Conservation (phyloP, 2,113 vertebrate genomes). For the Miniopterus natalensis region DNA sequence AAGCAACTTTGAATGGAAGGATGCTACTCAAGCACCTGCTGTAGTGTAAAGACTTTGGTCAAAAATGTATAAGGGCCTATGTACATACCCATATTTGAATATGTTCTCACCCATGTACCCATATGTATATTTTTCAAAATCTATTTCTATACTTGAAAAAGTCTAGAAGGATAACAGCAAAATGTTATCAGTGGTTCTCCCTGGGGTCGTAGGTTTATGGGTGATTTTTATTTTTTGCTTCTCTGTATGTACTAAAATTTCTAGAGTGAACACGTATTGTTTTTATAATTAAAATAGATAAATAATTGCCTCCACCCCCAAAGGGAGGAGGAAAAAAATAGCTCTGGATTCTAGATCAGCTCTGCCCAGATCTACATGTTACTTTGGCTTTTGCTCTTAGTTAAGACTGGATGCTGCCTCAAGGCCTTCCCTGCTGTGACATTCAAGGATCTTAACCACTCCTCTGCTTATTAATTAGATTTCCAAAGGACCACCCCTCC, state of each 20-base stretch:
- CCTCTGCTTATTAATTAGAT: not conserved
- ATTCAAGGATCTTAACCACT: not conserved
- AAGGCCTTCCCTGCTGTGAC: not conserved
- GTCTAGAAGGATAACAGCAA: constrained; percentile 56
- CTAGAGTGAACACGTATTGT: not conserved
- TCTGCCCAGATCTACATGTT: not conserved
- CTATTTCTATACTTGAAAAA: constrained; percentile 44
- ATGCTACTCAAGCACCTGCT: not conserved
- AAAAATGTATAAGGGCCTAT: not conserved
- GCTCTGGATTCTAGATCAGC: not conserved
- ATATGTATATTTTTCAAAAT: constrained; percentile 50
- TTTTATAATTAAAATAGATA: constrained; percentile 54
- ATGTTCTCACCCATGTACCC: not conserved
- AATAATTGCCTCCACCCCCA: not conserved
- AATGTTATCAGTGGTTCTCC: constrained; percentile 40
- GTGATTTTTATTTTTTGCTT: not conserved
- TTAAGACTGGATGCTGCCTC: not conserved
- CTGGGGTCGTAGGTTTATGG: not conserved
- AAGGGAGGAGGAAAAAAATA: not conserved
- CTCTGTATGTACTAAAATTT: not conserved
- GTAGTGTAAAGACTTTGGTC: not conserved
- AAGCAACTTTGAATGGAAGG: not conserved
- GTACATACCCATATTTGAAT: not conserved
- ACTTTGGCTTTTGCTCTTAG: not conserved
- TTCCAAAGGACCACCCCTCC: not conserved